A percentile compares a stretch with the other conserved stretches of the same genome.
These are phyloP conservation scores for Apis laboriosa DNA, from an alignment of 1,140 invertebrate genomes.

Conservation along the genomic window DNA sequence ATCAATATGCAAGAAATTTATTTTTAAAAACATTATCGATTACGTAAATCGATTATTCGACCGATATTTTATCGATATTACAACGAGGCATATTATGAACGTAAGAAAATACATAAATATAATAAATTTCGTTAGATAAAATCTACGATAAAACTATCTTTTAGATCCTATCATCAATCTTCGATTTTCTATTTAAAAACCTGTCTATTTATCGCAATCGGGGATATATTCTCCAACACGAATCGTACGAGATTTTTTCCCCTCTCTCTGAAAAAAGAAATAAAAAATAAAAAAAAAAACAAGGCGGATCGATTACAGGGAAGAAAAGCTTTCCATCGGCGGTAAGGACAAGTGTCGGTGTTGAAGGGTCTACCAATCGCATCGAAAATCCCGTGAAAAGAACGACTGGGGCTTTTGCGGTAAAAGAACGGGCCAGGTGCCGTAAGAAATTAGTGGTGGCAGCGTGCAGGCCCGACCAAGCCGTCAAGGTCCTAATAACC, in stretches of 20 bases:
- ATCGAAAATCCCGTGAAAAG: conserved; percentile 28
- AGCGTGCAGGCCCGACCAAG: conserved; percentile 49
- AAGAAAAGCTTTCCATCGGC: background rate
- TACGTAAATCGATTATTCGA: no score
- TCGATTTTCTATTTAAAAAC: background rate
- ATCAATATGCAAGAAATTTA: no score
- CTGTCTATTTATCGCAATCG: background rate
- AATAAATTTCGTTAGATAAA: no score
- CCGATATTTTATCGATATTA: no score
- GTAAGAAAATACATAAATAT: no score
- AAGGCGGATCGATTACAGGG: background rate
- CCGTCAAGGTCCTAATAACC: conserved; percentile 70
- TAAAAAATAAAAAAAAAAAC: background rate
- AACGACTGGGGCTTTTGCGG: conserved; percentile 44
- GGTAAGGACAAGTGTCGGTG: conserved; percentile 20
- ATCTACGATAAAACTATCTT: no score
- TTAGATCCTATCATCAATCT: background rate
- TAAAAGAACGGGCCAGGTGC: conserved; percentile 70
- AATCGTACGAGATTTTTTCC: background rate
- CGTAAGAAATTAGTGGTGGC: conserved; percentile 68
- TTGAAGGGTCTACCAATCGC: conserved; percentile 1
- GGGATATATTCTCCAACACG: background rate
- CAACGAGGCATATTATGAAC: no score
- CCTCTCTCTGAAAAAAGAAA: background rate
- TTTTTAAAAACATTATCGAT: no score